Evolutionary conservation across 1,140 invertebrate species (phyloP).

Genomic region (Globodera ellingtonae): DNA sequence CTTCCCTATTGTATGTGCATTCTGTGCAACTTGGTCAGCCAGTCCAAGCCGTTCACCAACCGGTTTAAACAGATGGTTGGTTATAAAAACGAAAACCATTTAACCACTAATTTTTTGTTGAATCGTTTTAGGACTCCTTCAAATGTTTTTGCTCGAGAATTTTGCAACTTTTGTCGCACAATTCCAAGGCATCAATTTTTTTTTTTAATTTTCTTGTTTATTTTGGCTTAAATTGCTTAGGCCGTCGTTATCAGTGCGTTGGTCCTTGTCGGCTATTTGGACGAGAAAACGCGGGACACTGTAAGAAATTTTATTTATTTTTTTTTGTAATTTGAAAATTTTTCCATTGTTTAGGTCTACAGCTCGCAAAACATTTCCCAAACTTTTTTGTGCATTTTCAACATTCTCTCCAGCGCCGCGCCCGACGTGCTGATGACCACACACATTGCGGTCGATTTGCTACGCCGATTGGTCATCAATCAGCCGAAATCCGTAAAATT

Average conservation of each 20-base stretch:
- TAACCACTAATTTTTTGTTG: slow-evolving; percentile 40
- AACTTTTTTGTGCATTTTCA: slow-evolving; percentile 57
- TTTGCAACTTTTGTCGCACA: slow-evolving; percentile 41
- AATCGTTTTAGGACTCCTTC: slow-evolving; percentile 41
- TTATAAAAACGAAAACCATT: not conserved
- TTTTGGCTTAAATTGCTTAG: slow-evolving; percentile 1
- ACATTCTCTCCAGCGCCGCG: slow-evolving; percentile 46
- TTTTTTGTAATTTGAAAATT: not conserved
- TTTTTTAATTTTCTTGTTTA: not conserved
- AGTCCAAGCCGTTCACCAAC: slow-evolving; percentile 43
- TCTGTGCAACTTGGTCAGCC: slow-evolving; percentile 45
- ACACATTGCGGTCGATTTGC: slow-evolving; percentile 54
- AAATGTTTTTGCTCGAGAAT: slow-evolving; percentile 41
- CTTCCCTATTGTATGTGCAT: slow-evolving; percentile 51
- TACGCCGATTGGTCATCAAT: slow-evolving; percentile 51
- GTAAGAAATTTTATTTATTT: slow-evolving; percentile 43
- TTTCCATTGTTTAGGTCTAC: slow-evolving; percentile 49
- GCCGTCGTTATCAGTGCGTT: slow-evolving; percentile 50
- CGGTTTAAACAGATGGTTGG: slow-evolving; percentile 30
- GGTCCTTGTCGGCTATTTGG: slow-evolving; percentile 56
- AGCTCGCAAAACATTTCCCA: slow-evolving; percentile 51
- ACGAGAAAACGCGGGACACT: slow-evolving; percentile 53
- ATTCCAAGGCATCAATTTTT: slow-evolving; percentile 34
- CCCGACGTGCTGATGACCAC: slow-evolving; percentile 51
- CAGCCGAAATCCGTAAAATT: not conserved